Evolutionary conservation across 2,113 vertebrate genomes (phyloP), one percentile per base, ranked within the genome.

Genomic region (Nothobranchius kuhntae): DNA sequence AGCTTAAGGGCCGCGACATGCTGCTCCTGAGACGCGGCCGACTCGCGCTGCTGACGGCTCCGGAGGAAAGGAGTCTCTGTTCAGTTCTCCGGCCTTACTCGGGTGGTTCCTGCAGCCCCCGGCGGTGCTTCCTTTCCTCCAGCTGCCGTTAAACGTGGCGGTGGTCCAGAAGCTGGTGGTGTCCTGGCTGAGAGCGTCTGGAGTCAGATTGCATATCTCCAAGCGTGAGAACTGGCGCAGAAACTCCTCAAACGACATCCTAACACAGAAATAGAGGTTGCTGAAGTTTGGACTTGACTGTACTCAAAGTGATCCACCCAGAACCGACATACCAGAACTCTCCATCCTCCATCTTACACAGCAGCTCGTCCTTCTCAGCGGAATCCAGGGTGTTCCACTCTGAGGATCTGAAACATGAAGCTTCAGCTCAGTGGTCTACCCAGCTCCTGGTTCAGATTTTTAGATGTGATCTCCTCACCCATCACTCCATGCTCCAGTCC

Each of bases 401-500:
- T 0, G 85, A 91, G 14, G 96, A 93, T 30, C 96, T 98, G 86
- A 71, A 7, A 72, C 69, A 74, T 13, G 7, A 13, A 64, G 9
- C 21, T 0, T 7, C 3, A 45, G 21, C 15, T 63, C n/a, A 24
- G 12, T 5, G 12, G 5, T 24, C 30, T 6, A 46, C 9, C 9
- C 7, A 4, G 1, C 12, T 35, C 21, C 12, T 42, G 17, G 9
- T 30, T 40, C 30, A 14, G 3, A 12, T 61, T 0, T 12, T 14
- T 26, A 0, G 2, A 11, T 36, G 0, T 17, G 64, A 13, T 12
- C 30, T 26, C 58, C 65, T 68, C 15, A 98, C 96, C 90, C 91
- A 78, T 98, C 96, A 1, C 96, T 97, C 96, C 96, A 98, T 55
- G 95, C 94, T 71, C 96, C 96, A 0, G 94, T 96, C 96, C 96